A percentile compares a stretch with the other conserved stretches of the same genome.
Conservation (phyloP, 2,888 invertebrate genomes). For the Lithosia quadra region DNA sequence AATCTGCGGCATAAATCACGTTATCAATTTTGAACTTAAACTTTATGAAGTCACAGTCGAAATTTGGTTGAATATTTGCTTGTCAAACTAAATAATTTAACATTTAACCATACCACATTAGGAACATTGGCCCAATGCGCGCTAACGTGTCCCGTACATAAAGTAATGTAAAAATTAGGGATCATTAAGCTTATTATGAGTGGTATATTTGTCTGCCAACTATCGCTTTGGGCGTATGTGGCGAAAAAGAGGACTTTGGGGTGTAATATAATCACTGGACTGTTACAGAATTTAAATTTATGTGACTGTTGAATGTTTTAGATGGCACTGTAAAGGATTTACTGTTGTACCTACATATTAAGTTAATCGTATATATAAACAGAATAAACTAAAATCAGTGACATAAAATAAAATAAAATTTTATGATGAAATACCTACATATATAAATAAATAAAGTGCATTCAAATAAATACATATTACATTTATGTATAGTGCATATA, state of each 20-base stretch:
- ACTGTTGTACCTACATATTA: not conserved
- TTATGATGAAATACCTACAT: too few species aligned
- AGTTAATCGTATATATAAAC: too few species aligned
- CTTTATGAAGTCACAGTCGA: conserved; percentile 28
- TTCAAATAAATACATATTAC: too few species aligned
- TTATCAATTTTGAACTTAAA: conserved; percentile 41
- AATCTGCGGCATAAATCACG: conserved; percentile 3
- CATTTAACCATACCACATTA: conserved; percentile 42
- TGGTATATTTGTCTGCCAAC: conserved; percentile 44
- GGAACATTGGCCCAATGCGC: conserved; percentile 41
- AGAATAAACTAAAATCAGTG: too few species aligned
- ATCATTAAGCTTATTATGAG: conserved; percentile 43
- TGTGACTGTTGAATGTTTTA: not conserved
- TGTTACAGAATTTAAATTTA: conserved; percentile 15
- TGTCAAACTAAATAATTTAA: conserved; percentile 49
- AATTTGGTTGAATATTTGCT: conserved; percentile 27
- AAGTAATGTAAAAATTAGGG: conserved; percentile 44
- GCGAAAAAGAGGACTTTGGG: conserved; percentile 14
- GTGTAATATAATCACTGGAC: not conserved
- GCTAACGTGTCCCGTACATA: conserved; percentile 32
- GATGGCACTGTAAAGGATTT: not conserved
- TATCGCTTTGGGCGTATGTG: conserved; percentile 29
- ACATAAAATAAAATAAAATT: too few species aligned
- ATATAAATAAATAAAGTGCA: too few species aligned
- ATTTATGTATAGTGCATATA: too few species aligned